Conservation (phyloP, 2,797 vertebrate species). For the Coendou prehensilis region DNA sequence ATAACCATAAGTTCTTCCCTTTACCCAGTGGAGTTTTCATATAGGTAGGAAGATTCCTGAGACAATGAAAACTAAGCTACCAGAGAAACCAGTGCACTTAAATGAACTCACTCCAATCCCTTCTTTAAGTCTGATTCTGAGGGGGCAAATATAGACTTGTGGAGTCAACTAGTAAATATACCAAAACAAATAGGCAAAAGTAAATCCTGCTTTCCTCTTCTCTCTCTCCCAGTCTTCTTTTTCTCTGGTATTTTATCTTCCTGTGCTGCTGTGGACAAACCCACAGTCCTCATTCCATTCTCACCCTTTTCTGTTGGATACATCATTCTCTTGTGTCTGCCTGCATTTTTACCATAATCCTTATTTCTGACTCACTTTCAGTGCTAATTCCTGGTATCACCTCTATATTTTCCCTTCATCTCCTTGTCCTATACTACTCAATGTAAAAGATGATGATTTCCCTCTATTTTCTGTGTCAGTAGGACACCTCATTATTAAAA, state of each 20-base stretch:
- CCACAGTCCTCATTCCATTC: not conserved
- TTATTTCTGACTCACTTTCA: not conserved
- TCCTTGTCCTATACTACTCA: not conserved
- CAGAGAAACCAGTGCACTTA: not conserved
- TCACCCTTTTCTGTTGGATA: not conserved
- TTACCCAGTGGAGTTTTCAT: not conserved
- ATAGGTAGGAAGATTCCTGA: not conserved
- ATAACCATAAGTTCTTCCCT: not conserved
- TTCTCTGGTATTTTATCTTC: not conserved
- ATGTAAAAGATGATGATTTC: conserved; percentile 19
- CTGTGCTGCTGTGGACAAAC: not conserved
- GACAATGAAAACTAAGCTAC: not conserved
- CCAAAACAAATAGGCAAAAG: not conserved
- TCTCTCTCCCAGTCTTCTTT: not conserved
- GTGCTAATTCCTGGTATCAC: not conserved
- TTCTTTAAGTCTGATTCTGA: not conserved
- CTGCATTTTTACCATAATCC: not conserved
- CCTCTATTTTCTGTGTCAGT: not conserved
- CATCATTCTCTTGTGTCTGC: not conserved
- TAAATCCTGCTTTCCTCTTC: not conserved
- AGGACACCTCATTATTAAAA: not conserved
- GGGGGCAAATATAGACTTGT: not conserved
- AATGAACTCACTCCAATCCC: not conserved
- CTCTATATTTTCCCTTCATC: not conserved
- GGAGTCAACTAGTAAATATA: not conserved